Evolutionary conservation across 2,113 vertebrate genomes (phyloP), one percentile per base, ranked within the genome.

Genomic region (Rhea americana): DNA sequence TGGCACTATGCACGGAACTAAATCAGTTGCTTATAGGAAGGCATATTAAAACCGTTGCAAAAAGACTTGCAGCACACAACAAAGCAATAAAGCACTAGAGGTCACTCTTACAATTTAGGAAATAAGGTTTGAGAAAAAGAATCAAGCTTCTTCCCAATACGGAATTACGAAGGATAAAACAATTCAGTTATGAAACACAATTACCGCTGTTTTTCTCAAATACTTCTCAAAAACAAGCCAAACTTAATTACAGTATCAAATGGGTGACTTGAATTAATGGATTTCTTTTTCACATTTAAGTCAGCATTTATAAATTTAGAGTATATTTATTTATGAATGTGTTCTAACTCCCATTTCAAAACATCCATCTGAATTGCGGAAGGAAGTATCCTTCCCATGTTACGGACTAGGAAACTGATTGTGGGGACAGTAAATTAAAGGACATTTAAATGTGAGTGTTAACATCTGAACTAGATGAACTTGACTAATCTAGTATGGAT

Each of bases 31-130:
- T 95, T 95, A 82, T 37, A 94, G 68, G 74, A 70, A 96, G 61
- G 65, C 70, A 24, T 94, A 85, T 71, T 71, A 90, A 93, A 97
- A 75, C 51, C 80, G 17, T 72, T 94, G 80, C 68, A 85, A 86
- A 90, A 63, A 86, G 56, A 45, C 87, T 96, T 65, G 88, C 41
- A 37, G 93, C 93, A 62, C 93, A 93, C 68, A 95, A 75, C 21
- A 35, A 84, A 87, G 58, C 88, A 88, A 70, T 76, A 91, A 96
- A 94, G 97, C 98, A 96, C 98, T 98, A 98, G 98, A 97, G 98
- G 98, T 98, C 98, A 97, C 97, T 98, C 95, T 98, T 97, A 97
- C 94, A 94, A 93, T 98, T 94, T 89, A 87, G 75, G 93, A 98
- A 89, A 41, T 56, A 91, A 41, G 48, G 14, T 67, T 81, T 59